Conservation (phyloP, 2,113 vertebrate species). For the Albula goreensis region DNA sequence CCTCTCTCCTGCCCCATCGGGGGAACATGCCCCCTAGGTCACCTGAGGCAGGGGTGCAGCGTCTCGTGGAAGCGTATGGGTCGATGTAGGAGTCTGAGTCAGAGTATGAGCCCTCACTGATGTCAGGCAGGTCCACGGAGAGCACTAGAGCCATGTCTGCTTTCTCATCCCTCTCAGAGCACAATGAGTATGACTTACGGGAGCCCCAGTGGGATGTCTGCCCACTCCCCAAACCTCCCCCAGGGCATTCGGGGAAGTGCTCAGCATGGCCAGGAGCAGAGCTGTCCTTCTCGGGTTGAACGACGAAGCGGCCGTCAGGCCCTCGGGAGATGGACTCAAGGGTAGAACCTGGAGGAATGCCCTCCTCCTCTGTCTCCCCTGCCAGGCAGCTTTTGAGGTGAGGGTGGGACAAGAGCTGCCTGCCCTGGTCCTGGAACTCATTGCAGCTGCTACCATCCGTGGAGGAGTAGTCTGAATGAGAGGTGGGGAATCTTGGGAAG, state of each 20-base stretch:
- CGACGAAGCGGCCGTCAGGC: constrained; percentile 83
- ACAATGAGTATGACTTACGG: constrained; percentile 44
- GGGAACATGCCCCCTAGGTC: constrained; percentile 32
- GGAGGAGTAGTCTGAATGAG: constrained; percentile 61
- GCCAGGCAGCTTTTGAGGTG: constrained; percentile 54
- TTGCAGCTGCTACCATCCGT: constrained; percentile 38
- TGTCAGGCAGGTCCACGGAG: constrained; percentile 62
- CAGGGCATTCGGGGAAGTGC: constrained; percentile 26
- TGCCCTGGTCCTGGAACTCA: constrained; percentile 41
- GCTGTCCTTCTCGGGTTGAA: constrained; percentile 51
- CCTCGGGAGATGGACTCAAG: constrained; percentile 85
- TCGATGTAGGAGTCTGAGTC: neutral
- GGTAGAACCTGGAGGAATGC: constrained; percentile 52
- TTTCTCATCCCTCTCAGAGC: constrained; percentile 50
- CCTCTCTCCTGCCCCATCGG: constrained; percentile 31
- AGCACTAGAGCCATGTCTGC: constrained; percentile 63
- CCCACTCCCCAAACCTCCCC: constrained; percentile 14
- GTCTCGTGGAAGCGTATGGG: neutral
- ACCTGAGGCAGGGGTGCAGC: constrained; percentile 21
- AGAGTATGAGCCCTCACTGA: neutral
- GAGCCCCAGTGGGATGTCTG: constrained; percentile 46
- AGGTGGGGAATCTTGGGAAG: constrained; percentile 59
- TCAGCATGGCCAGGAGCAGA: constrained; percentile 25
- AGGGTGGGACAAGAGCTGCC: constrained; percentile 41
- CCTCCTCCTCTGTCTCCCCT: constrained; percentile 36